Conservation (phyloP, 2,797 vertebrate species). For the Pseudochromis fuscus region DNA sequence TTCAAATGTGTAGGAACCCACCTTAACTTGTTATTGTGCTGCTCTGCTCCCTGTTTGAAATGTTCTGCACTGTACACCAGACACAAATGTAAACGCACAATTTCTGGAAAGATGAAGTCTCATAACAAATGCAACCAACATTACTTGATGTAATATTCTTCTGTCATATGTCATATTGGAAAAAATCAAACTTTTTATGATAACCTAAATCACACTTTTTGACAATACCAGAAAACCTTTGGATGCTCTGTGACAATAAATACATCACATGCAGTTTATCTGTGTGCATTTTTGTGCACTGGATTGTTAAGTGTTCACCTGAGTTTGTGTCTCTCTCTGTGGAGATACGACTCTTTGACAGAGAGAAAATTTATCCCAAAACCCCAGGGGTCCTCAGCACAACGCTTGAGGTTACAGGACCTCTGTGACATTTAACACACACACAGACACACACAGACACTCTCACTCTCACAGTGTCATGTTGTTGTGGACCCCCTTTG, state of each 20-base stretch:
- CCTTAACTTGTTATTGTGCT: no score
- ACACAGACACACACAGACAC: constrained; percentile 12
- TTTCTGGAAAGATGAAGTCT: neutral
- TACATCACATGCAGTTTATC: constrained; percentile 11
- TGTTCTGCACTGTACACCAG: no score
- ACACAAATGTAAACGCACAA: neutral
- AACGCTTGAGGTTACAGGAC: constrained; percentile 55
- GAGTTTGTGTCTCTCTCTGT: constrained; percentile 45
- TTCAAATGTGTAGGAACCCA: no score
- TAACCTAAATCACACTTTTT: no score
- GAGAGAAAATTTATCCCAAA: constrained; percentile 62
- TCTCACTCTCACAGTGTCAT: constrained; percentile 40
- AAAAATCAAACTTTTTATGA: no score
- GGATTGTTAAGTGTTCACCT: constrained; percentile 64
- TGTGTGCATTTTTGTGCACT: constrained; percentile 34
- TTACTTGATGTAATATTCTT: neutral
- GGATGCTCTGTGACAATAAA: neutral
- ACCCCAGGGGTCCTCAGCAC: constrained; percentile 60
- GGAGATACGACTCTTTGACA: constrained; percentile 54
- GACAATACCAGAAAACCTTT: no score
- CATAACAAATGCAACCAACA: neutral
- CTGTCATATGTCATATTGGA: neutral
- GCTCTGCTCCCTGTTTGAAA: no score
- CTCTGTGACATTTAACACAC: constrained; percentile 54
- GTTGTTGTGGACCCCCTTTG: constrained; percentile 65